phyloP scores from a whole-genome alignment of 2,888 invertebrate genomes.

The Chloroclystis v-ata region DNA sequence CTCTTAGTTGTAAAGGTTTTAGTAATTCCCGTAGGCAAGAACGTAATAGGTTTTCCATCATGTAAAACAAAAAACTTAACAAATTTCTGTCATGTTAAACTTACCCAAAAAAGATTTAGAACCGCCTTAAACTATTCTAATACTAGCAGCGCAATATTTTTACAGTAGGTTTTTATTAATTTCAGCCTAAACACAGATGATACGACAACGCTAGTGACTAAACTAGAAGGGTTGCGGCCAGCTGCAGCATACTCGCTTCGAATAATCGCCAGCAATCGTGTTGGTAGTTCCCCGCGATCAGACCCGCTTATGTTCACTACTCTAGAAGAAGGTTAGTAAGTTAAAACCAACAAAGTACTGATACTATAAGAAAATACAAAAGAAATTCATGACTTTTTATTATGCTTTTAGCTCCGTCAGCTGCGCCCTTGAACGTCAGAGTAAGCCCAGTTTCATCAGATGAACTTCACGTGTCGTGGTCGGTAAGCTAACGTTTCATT shows the following conservation, averaged over 20 bases:
- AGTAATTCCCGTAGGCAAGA: too few relatives aligned
- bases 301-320: slow-evolving; percentile 82
- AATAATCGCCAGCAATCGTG: slow-evolving; percentile 82
- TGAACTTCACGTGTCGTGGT: slow-evolving; percentile 84
- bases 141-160: too few relatives aligned
- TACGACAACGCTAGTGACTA: slow-evolving; percentile 33
- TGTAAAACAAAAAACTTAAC: too few relatives aligned
- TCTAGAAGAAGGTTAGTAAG: slow-evolving; percentile 83
- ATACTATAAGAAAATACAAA: too few relatives aligned
- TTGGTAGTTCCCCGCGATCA: slow-evolving; percentile 84
- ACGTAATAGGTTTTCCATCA: too few relatives aligned
- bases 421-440: slow-evolving; percentile 82
- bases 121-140: too few relatives aligned
- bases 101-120: too few relatives aligned
- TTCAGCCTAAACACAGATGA: slow-evolving; percentile 38
- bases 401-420: slow-evolving; percentile 77
- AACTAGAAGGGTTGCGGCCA: slow-evolving; percentile 78
- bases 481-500: slow-evolving; percentile 65
- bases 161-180: background rate
- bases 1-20: too few relatives aligned
- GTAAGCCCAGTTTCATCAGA: slow-evolving; percentile 81
- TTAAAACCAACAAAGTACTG: too few relatives aligned
- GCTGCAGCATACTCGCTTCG: slow-evolving; percentile 83
- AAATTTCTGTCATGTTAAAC: too few relatives aligned
- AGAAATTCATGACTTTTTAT: background rate